Percentiles rank a stretch among this genome's conserved stretches.
Evolutionary conservation across 2,888 invertebrate species (phyloP).

Genomic region (Loripinus fragilis): DNA sequence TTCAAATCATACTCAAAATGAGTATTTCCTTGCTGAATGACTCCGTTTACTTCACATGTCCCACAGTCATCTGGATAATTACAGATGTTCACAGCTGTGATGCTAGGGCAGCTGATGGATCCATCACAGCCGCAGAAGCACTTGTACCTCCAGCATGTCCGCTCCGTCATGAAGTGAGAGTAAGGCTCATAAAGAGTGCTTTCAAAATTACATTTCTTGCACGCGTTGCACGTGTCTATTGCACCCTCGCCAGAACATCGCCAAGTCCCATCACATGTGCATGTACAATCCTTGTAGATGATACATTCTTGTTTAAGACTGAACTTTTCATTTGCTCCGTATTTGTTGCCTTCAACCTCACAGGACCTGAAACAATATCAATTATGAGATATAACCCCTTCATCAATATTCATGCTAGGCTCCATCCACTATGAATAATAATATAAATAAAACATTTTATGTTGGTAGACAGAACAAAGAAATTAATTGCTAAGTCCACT

Average conservation of each 20-base stretch:
- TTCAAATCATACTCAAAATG: conserved; percentile 61
- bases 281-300: conserved; percentile 58
- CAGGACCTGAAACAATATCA: conserved; percentile 37
- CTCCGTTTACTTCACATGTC: conserved; percentile 65
- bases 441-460: too few species aligned
- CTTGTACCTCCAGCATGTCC: conserved; percentile 57
- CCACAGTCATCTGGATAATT: conserved; percentile 52
- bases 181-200: conserved; percentile 59
- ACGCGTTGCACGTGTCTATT: conserved; percentile 62
- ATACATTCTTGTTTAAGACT: conserved; percentile 61
- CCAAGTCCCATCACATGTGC: conserved; percentile 65
- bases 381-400: too few species aligned
- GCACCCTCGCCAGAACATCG: conserved; percentile 55
- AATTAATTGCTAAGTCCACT: too few species aligned
- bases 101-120: conserved; percentile 66
- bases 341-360: conserved; percentile 39
- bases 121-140: conserved; percentile 78
- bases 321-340: conserved; percentile 63
- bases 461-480: too few species aligned
- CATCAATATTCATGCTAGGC: too few species aligned
- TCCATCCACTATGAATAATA: too few species aligned
- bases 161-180: conserved; percentile 54
- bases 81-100: conserved; percentile 48
- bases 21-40: conserved; percentile 58
- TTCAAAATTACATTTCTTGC: conserved; percentile 68